Percentiles rank a stretch among this genome's conserved stretches.
Conservation (phyloP, 35 echinoderm and acorn worm species). For the Hemicentrotus pulcherrimus region DNA sequence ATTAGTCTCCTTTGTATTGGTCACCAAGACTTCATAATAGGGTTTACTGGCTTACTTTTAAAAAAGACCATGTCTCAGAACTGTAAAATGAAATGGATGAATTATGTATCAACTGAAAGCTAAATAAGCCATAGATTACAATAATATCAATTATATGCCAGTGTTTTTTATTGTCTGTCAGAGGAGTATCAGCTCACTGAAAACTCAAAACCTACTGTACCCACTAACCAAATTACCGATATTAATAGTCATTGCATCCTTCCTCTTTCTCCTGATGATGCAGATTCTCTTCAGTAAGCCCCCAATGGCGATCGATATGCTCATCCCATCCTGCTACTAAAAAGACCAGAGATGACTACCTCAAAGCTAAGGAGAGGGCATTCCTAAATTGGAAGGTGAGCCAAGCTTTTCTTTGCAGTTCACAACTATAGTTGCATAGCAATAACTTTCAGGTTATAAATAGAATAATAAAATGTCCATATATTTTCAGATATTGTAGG, state of each 20-base stretch:
- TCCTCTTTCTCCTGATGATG: not conserved
- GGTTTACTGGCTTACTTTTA: too few species aligned
- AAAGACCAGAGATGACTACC: not conserved
- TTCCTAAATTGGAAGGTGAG: not conserved
- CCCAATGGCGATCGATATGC: constrained; percentile 1
- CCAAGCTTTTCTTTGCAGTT: not conserved
- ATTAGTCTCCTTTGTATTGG: not conserved
- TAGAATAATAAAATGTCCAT: too few species aligned
- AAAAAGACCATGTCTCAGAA: too few species aligned
- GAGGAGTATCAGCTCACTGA: too few species aligned
- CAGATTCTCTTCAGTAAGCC: constrained; percentile 46
- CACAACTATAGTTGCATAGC: not conserved
- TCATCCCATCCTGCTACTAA: not conserved
- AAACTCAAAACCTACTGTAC: too few species aligned
- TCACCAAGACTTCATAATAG: not conserved
- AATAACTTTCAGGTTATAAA: too few species aligned
- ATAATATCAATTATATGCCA: too few species aligned
- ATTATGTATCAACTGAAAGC: too few species aligned
- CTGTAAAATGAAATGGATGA: too few species aligned
- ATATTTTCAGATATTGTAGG: too few species aligned
- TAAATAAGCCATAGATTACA: too few species aligned
- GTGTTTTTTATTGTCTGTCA: too few species aligned
- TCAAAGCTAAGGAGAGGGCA: not conserved
- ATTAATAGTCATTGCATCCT: not conserved
- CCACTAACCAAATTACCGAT: not conserved